A percentile compares a stretch with the other conserved stretches of the same genome.
phyloP scores from a whole-genome alignment of 2,888 invertebrate genomes.

The Cosmorhoe ocellata region DNA sequence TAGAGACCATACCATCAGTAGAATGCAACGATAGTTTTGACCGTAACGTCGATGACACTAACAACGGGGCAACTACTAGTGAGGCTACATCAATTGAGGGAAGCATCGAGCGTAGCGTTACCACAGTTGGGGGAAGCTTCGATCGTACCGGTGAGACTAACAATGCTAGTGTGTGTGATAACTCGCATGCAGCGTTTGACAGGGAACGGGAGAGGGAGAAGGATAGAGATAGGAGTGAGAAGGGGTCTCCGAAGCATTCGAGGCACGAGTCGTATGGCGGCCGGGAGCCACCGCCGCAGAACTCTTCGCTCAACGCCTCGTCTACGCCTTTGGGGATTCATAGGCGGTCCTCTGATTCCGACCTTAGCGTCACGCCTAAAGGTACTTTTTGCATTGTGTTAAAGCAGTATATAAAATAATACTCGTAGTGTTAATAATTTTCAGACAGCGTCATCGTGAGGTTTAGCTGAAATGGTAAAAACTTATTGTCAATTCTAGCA shows the following conservation, averaged over 20 bases:
- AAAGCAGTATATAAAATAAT: no score
- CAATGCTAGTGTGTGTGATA: slow-evolving; percentile 78
- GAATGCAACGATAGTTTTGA: slow-evolving; percentile 14
- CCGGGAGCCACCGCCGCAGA: slow-evolving; percentile 58
- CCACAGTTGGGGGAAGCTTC: slow-evolving; percentile 54
- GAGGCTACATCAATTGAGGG: background rate
- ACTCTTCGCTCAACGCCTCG: slow-evolving; percentile 69
- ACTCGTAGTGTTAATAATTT: no score
- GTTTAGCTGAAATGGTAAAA: no score
- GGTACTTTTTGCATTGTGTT: slow-evolving; percentile 75
- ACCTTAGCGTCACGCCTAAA: slow-evolving; percentile 95
- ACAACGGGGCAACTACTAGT: background rate
- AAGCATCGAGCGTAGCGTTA: slow-evolving; percentile 6
- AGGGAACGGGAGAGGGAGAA: slow-evolving; percentile 62
- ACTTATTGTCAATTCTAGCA: no score
- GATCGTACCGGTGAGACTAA: slow-evolving; percentile 67
- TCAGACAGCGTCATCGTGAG: no score
- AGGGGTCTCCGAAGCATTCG: slow-evolving; percentile 75
- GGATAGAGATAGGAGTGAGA: slow-evolving; percentile 51
- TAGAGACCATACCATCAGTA: slow-evolving; percentile 74
- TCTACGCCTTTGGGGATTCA: slow-evolving; percentile 83
- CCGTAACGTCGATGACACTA: slow-evolving; percentile 3
- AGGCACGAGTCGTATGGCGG: slow-evolving; percentile 82
- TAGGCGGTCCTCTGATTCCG: slow-evolving; percentile 95
- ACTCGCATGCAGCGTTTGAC: slow-evolving; percentile 81